phyloP scores from a whole-genome alignment of 2,888 invertebrate genomes.

The Actias luna region DNA sequence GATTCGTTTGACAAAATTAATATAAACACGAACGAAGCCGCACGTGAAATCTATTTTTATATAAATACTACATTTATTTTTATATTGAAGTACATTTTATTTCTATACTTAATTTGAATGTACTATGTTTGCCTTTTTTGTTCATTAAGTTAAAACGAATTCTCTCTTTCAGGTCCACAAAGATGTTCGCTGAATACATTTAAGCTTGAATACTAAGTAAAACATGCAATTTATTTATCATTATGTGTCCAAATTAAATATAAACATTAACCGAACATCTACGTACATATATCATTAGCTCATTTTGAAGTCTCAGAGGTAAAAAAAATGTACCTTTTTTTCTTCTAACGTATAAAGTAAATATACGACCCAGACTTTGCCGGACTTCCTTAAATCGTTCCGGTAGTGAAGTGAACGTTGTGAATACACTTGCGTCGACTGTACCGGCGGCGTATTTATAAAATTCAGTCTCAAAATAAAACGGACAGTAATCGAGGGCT shows the following conservation, averaged over 20 bases:
- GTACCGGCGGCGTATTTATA: constrained; percentile 28
- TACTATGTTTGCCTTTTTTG: too few species aligned
- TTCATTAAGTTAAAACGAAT: too few species aligned
- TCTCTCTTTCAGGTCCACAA: too few species aligned
- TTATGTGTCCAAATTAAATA: background rate
- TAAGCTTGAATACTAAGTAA: background rate
- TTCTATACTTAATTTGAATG: too few species aligned
- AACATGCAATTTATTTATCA: background rate
- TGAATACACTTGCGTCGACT: constrained; percentile 26
- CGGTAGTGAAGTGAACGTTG: constrained; percentile 23
- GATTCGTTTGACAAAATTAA: too few species aligned
- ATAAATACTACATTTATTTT: too few species aligned
- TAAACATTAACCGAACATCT: background rate
- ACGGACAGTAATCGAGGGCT: background rate
- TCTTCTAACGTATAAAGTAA: background rate
- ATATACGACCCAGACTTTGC: constrained; percentile 12
- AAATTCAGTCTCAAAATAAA: background rate
- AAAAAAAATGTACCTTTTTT: background rate
- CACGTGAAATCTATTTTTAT: too few species aligned
- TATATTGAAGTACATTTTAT: too few species aligned
- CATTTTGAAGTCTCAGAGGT: background rate
- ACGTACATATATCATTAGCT: background rate
- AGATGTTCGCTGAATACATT: background rate
- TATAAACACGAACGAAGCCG: too few species aligned
- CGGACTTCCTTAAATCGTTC: constrained; percentile 8